Evolutionary conservation across 2,113 vertebrate genomes (phyloP), one percentile per base, ranked within the genome.

Genomic region (Mola mola): DNA sequence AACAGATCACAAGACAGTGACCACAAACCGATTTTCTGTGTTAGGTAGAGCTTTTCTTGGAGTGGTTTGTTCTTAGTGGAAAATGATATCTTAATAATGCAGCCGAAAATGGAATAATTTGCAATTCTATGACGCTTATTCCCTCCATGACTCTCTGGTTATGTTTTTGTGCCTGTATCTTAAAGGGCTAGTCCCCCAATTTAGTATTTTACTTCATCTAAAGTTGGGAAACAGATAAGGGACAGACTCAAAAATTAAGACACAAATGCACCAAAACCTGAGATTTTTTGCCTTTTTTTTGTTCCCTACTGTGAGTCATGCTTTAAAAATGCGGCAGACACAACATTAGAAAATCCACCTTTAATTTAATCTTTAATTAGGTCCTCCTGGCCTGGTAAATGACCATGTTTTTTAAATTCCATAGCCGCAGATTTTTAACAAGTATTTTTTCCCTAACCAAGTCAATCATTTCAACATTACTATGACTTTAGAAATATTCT

Each of bases 1-100:
- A 44, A 17, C 20, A 21, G 62, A 51, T n/a, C 50, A n/a, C 3
- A n/a, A 42, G n/a, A 29, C 21, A 12, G 11, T 21, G 15, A 40
- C 33, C 60, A 29, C 12, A 38, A 63, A n/a, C 13, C n/a, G 3
- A 33, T 4, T 33, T 26, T 22, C 44, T 43, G 11, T 16, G 60
- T 22, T 13, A 21, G 8, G 4, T 7, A 0, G 17, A 5, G 20
- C 0, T 20, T n/a, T n/a, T n/a, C n/a, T n/a, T n/a, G n/a, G n/a
- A 41, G 10, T 6, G 8, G 7, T 42, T 22, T 22, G n/a, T 48
- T 49, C 0, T 20, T 28, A 37, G 0, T 13, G 49, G 13, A 28
- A n/a, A n/a, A n/a, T n/a, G n/a, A n/a, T n/a, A n/a, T n/a, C n/a
- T n/a, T n/a, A n/a, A n/a, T n/a, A n/a, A n/a, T 15, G 31, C 21